Conservation (phyloP, 2,888 invertebrate species). For the Dorcus parallelipipedus region DNA sequence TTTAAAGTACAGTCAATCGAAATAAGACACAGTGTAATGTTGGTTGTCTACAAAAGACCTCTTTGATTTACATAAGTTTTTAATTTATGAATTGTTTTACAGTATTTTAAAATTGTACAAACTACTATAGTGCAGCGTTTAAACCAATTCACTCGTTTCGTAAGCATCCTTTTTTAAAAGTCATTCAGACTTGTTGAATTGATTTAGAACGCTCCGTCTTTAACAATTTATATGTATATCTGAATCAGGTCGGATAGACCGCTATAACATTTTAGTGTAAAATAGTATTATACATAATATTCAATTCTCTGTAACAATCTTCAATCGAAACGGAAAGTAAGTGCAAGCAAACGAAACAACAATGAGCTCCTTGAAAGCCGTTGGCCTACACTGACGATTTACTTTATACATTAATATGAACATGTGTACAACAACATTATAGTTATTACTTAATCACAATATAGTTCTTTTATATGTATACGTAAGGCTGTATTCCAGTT, state of each 20-base stretch:
- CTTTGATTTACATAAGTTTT: neutral
- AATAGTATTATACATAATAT: neutral
- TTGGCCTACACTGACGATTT: neutral
- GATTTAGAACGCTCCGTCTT: neutral
- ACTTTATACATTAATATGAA: slow-evolving; percentile 4
- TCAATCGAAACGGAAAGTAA: neutral
- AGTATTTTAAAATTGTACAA: neutral
- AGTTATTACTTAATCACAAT: slow-evolving; percentile 10
- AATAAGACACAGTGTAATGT: slow-evolving; percentile 13
- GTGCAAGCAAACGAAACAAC: slow-evolving; percentile 1
- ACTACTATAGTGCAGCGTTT: neutral
- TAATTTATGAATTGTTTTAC: neutral
- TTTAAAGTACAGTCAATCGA: slow-evolving; percentile 9
- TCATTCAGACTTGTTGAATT: neutral
- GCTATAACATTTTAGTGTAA: slow-evolving; percentile 1
- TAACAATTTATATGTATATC: slow-evolving; percentile 1
- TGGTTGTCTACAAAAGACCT: slow-evolving; percentile 1
- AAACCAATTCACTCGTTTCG: neutral
- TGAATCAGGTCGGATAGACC: slow-evolving; percentile 3
- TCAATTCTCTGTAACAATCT: neutral
- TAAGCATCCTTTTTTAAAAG: neutral
- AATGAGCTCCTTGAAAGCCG: slow-evolving; percentile 3
- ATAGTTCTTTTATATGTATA: neutral
- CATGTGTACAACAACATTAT: slow-evolving; percentile 6
- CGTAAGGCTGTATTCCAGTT: slow-evolving; percentile 6